Percentiles rank a stretch among this genome's conserved stretches.
phyloP scores from a whole-genome alignment of 1,140 invertebrate genomes.

The Mamestra configurata region DNA sequence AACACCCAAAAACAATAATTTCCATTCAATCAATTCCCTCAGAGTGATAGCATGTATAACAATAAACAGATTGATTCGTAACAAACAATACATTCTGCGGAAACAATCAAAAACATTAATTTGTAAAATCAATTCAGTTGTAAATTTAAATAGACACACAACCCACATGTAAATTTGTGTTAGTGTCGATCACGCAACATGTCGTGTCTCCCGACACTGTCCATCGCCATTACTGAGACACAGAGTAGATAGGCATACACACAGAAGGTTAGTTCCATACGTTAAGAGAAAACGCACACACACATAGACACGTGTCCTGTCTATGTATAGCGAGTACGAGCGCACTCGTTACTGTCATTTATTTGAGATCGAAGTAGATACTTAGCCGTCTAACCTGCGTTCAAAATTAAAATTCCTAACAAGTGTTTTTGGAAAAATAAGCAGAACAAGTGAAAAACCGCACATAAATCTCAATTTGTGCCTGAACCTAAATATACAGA shows the following conservation, averaged over 20 bases:
- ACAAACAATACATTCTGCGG: background rate
- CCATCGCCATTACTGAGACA: background rate
- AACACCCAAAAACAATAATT: background rate
- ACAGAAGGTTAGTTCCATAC: background rate
- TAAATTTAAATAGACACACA: background rate
- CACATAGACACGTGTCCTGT: too few relatives aligned
- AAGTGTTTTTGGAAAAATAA: too few relatives aligned
- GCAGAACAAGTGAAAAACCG: too few relatives aligned
- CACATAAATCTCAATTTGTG: too few relatives aligned
- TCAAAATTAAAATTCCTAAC: too few relatives aligned
- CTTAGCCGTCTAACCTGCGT: too few relatives aligned
- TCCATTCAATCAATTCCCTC: background rate
- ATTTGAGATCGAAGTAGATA: too few relatives aligned
- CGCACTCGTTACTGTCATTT: too few relatives aligned
- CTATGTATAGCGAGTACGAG: too few relatives aligned
- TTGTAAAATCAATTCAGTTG: slow-evolving; percentile 18
- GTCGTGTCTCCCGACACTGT: slow-evolving; percentile 31
- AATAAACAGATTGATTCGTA: slow-evolving; percentile 1
- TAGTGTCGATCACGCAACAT: slow-evolving; percentile 13
- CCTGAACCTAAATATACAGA: too few relatives aligned
- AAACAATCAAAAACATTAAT: slow-evolving; percentile 16
- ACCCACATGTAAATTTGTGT: slow-evolving; percentile 15
- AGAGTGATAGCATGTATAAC: background rate
- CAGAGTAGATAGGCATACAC: background rate
- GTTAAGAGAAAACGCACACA: background rate